Percentiles rank a stretch among this genome's conserved stretches.
phyloP scores from a whole-genome alignment of 2,888 invertebrate genomes.

The Andrena trimmerana region DNA sequence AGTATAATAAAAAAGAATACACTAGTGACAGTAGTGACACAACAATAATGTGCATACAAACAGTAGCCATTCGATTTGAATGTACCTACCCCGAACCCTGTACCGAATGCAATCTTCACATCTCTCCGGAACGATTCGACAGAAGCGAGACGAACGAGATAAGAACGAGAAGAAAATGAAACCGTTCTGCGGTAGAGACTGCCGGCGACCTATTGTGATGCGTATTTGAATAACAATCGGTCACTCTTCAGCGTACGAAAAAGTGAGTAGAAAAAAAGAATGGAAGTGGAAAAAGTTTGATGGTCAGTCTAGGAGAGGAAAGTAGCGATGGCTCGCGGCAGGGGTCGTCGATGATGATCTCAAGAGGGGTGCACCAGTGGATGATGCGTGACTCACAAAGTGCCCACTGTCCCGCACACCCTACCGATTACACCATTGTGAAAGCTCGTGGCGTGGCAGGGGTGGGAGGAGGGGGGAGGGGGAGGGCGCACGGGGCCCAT shows the following conservation, averaged over 20 bases:
- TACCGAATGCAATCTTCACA: not conserved
- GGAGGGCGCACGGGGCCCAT: not conserved
- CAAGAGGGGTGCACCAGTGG: conserved; percentile 52
- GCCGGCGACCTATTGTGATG: conserved; percentile 16
- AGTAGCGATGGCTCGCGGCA: conserved; percentile 39
- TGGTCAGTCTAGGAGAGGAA: conserved; percentile 31
- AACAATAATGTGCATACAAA: too few relatives aligned
- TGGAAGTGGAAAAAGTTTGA: conserved; percentile 23
- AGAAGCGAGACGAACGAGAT: conserved; percentile 15
- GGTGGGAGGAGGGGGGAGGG: not conserved
- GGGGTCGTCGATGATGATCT: conserved; percentile 64
- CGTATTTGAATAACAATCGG: conserved; percentile 54
- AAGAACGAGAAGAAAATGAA: conserved; percentile 19
- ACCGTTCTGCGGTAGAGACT: not conserved
- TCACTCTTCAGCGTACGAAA: not conserved
- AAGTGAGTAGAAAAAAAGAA: not conserved
- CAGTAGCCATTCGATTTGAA: too few relatives aligned
- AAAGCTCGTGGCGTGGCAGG: conserved; percentile 1
- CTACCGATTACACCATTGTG: conserved; percentile 54
- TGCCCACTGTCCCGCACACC: conserved; percentile 64
- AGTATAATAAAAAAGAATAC: too few relatives aligned
- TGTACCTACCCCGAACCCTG: too few relatives aligned
- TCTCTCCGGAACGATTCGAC: conserved; percentile 4
- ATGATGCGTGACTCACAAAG: conserved; percentile 66
- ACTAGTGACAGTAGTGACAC: too few relatives aligned